Evolutionary conservation across 2,113 vertebrate species (phyloP), one percentile per base, ranked within the genome.

Genomic region (Catharus minimus): DNA sequence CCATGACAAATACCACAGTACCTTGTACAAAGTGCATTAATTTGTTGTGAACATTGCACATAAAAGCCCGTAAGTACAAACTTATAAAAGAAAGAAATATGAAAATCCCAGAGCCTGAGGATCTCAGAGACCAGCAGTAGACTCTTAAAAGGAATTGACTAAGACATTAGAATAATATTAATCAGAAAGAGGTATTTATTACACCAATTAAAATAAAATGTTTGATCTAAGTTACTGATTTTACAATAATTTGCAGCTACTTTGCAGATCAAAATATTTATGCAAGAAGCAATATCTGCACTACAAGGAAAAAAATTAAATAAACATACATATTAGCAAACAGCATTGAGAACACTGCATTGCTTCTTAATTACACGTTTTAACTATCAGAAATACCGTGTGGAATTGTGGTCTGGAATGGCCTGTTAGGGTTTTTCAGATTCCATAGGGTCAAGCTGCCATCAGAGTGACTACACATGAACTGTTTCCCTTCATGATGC

Each of bases 391-490:
- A 91, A 98, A 99, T 98, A 99, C 99, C 99, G 27, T 99, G 99
- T 92, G 99, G 99, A 93, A 99, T 98, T 92, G 98, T 99, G 96
- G 99, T 98, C 97, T 99, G 99, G 97, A 99, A 98, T 67, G 99
- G 99, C 90, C 98, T 99, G 95, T 97, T 98, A 88, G 99, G 99
- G 95, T 98, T 99, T 96, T 98, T 98, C 94, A 99, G 96, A 95
- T 98, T 99, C 99, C 99, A 99, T 60, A 99, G 94, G 26, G 98
- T 99, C 95, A 99, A 97, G 95, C 99, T 99, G 92, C 99, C 99
- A 82, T 99, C 99, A 43, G 99, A 99, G 97, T 99, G 99, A 95
- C 99, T 99, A 96, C 99, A 99, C 99, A 99, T 99, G 96, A 99
- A 99, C 94, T 99, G 99, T 74, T 98, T 99, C 62, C 99, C 99